These are phyloP conservation scores for Xestia rhomboidea DNA, from an alignment of 2,888 invertebrate genomes.

Conservation along the genomic window DNA sequence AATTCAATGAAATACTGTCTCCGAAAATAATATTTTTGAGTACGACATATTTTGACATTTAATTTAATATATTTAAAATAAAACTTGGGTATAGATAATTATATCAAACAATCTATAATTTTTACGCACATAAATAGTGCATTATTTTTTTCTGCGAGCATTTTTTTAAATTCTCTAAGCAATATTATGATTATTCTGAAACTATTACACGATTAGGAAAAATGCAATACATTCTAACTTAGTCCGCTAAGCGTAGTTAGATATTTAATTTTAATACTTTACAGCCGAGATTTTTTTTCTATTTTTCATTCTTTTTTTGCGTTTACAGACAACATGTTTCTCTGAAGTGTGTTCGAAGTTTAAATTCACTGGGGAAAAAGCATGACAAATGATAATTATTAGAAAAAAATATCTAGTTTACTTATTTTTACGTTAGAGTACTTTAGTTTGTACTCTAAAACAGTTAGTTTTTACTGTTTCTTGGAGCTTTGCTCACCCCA, in stretches of 20 bases:
- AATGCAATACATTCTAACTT: slow-evolving; percentile 86
- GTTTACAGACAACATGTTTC: slow-evolving; percentile 55
- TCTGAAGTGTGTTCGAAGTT: slow-evolving; percentile 46
- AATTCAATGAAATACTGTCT: not conserved
- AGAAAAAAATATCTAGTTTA: slow-evolving; percentile 45
- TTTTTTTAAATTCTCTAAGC: slow-evolving; percentile 74
- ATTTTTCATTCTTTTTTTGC: slow-evolving; percentile 69
- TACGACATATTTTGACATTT: slow-evolving; percentile 57
- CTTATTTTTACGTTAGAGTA: slow-evolving; percentile 41
- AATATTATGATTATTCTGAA: slow-evolving; percentile 71
- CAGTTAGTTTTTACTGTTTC: slow-evolving; percentile 41
- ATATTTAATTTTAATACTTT: slow-evolving; percentile 77
- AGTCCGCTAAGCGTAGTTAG: slow-evolving; percentile 82
- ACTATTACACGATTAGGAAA: slow-evolving; percentile 76
- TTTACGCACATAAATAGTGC: slow-evolving; percentile 78
- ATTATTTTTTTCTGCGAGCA: slow-evolving; percentile 76
- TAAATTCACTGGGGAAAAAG: slow-evolving; percentile 62
- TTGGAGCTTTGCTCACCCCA: slow-evolving; percentile 51
- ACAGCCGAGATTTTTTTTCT: slow-evolving; percentile 73
- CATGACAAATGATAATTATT: slow-evolving; percentile 63
- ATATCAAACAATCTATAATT: slow-evolving; percentile 68
- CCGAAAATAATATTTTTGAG: slow-evolving; percentile 53
- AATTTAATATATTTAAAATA: slow-evolving; percentile 47
- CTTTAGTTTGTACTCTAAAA: slow-evolving; percentile 38
- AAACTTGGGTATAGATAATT: slow-evolving; percentile 58